Base-by-base conservation (phyloP, 23 tunicate genomes). In the Diplosoma virens region DNA sequence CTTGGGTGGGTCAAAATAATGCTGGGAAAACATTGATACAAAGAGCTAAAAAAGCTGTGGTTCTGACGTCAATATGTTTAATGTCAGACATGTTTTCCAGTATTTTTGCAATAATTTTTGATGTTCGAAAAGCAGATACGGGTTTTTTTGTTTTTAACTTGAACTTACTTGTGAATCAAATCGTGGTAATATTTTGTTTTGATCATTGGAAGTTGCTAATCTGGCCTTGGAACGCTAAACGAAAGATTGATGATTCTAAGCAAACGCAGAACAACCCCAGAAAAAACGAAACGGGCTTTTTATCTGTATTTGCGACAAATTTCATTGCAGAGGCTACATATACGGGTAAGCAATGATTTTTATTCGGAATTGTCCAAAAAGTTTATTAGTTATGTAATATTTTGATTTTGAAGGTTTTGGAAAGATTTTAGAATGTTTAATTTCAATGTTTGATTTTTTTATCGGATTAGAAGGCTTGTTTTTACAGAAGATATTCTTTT, bases 181-280 rank as follows among this genome's bases (percentile, higher is more conserved):
- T 78, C 31, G 76, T 59, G 25, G 79, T 70, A 18, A 59, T 85
- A 6, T 79, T 54, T 9, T 85, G 84, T 37, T 85, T 75, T 71
- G 91, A 85, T 55, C 60, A 85, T 58, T 85, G 91, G 91, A 71
- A 65, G 21, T 35, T 30, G 55, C 59, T 85, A 77, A 29, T 85
- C 1, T 58, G 33, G 61, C 91, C 91, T 0, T 85, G 91, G 86
- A 34, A 35, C 21, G 22, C 30, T 27, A 61, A 61, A 55, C 4
- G 17, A n/a, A n/a, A n/a, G n/a, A n/a, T n/a, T n/a, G n/a, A n/a
- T n/a, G n/a, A n/a, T n/a, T n/a, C n/a, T n/a, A n/a, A n/a, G n/a
- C n/a, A n/a, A n/a, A n/a, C n/a, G n/a, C n/a, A n/a, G 50, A 41
- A 14, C 9, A 7, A 41, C 9, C 50, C 50, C 50, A 9, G 14